phyloP scores from a whole-genome alignment of 2,888 invertebrate species.

The Meiosimyza platycephala region DNA sequence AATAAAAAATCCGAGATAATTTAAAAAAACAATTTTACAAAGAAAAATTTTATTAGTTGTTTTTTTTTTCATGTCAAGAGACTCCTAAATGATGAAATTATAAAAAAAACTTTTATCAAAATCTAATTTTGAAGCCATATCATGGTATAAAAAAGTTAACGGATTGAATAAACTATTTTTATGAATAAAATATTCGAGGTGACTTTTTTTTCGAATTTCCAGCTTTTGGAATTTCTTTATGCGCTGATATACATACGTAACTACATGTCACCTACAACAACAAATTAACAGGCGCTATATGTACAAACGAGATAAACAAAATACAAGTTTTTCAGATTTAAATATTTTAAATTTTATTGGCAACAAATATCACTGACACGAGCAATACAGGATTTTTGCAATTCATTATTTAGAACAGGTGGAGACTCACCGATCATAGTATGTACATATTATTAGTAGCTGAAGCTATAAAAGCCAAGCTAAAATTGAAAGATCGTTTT shows the following conservation, averaged over 20 bases:
- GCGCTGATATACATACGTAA: too few species aligned
- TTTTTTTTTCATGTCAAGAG: too few species aligned
- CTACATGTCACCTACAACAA: slow-evolving; percentile 26
- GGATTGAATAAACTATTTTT: too few species aligned
- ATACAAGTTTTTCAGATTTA: slow-evolving; percentile 64
- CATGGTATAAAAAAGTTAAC: too few species aligned
- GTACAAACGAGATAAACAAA: slow-evolving; percentile 57
- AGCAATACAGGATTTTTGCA: slow-evolving; percentile 57
- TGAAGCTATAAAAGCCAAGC: slow-evolving; percentile 52
- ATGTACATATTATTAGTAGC: not conserved
- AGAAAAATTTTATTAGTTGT: too few species aligned
- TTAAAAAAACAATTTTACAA: too few species aligned
- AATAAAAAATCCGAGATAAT: too few species aligned
- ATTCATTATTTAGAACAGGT: slow-evolving; percentile 40
- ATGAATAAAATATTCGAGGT: not conserved
- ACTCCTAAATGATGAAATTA: too few species aligned
- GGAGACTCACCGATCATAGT: not conserved
- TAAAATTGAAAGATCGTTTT: slow-evolving; percentile 43
- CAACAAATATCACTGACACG: not conserved
- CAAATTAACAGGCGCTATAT: slow-evolving; percentile 43
- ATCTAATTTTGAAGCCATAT: too few species aligned
- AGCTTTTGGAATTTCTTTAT: not conserved
- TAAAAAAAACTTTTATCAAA: too few species aligned
- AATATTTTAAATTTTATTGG: slow-evolving; percentile 46
- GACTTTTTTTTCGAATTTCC: not conserved